phyloP scores from a whole-genome alignment of 1,140 invertebrate genomes.

The Thalassaphorura encarpata region DNA sequence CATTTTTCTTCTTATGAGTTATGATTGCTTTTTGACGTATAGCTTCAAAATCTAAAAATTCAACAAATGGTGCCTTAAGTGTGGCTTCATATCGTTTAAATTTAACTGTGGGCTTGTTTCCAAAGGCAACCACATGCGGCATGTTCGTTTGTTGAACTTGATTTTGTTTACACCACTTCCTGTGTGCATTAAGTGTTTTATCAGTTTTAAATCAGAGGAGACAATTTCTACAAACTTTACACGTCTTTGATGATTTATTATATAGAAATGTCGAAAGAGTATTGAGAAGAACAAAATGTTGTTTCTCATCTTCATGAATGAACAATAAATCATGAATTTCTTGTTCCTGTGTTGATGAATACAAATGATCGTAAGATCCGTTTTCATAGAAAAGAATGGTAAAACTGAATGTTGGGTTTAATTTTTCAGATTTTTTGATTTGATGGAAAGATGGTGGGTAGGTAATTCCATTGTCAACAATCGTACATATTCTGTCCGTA shows the following conservation, averaged over 20 bases:
- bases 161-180: background rate
- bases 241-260: background rate
- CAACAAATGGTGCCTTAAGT: background rate
- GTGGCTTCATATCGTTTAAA: background rate
- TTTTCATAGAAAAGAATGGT: background rate
- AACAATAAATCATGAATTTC: background rate
- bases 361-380: background rate
- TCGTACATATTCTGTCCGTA: too few relatives aligned
- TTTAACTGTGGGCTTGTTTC: background rate
- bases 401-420: background rate
- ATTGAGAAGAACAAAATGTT: background rate
- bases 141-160: background rate
- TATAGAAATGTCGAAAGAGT: background rate
- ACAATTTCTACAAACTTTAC: background rate
- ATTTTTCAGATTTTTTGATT: background rate
- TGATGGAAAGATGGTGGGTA: background rate
- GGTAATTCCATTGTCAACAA: background rate
- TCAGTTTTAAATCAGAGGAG: background rate
- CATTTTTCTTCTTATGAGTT: too few relatives aligned
- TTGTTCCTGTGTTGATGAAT: background rate
- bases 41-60: slow-evolving; percentile 3
- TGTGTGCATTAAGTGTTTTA: background rate
- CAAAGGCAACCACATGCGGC: background rate
- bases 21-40: background rate
- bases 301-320: background rate